Percentiles rank a stretch among this genome's conserved stretches.
These are phyloP conservation scores for Limenitis camilla DNA, from an alignment of 2,888 invertebrate species.

Conservation along the genomic window DNA sequence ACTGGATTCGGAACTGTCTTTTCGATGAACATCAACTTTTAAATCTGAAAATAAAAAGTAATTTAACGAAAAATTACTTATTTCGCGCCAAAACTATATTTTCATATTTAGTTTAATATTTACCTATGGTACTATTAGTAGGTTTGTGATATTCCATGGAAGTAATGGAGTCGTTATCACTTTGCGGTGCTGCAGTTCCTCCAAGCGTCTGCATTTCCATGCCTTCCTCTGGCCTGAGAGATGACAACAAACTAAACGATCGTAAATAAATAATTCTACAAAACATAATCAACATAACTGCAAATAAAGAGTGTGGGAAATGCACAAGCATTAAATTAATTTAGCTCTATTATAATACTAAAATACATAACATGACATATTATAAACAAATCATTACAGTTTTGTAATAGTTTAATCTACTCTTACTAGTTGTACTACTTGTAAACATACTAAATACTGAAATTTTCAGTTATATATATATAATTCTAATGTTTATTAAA, in stretches of 20 bases:
- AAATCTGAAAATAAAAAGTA: constrained; percentile 76
- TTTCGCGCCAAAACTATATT: background rate
- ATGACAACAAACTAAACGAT: constrained; percentile 25
- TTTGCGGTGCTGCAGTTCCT: constrained; percentile 61
- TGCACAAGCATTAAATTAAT: too few species aligned
- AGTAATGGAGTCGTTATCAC: constrained; percentile 78
- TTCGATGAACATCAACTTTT: constrained; percentile 94
- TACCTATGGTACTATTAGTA: constrained; percentile 80
- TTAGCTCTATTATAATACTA: background rate
- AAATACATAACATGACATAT: background rate
- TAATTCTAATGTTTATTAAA: too few species aligned
- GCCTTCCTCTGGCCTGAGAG: constrained; percentile 81
- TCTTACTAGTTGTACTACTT: too few species aligned
- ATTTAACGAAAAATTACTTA: background rate
- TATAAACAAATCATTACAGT: too few species aligned
- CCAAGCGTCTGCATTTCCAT: constrained; percentile 87
- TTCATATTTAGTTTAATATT: background rate
- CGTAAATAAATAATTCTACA: constrained; percentile 26
- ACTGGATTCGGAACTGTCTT: constrained; percentile 91
- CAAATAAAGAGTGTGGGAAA: too few species aligned
- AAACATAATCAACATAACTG: constrained; percentile 4
- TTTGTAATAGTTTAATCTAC: too few species aligned
- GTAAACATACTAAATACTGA: too few species aligned
- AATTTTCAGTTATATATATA: too few species aligned
- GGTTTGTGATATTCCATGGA: constrained; percentile 78